phyloP scores from a whole-genome alignment of 2,113 vertebrate species.

The Serilophus lunatus region DNA sequence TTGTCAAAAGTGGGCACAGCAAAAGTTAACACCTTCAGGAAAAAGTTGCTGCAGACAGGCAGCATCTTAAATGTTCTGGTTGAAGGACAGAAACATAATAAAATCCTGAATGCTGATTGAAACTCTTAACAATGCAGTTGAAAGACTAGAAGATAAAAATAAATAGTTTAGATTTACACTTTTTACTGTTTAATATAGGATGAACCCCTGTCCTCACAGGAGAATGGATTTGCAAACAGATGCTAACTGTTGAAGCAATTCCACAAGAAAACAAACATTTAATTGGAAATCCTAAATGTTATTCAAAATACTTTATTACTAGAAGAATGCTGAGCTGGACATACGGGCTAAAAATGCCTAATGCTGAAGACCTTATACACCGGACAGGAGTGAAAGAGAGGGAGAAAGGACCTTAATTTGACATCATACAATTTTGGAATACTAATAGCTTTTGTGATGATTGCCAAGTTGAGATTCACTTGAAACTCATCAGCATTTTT shows the following conservation, averaged over 20 bases:
- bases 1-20: not conserved
- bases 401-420: not conserved
- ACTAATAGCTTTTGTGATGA: not conserved
- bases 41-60: not conserved
- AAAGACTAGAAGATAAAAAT: not conserved
- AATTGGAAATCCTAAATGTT: not conserved
- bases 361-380: not conserved
- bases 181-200: not conserved
- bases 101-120: not conserved
- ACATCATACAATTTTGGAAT: not conserved
- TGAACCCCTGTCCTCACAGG: not conserved
- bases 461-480: not conserved
- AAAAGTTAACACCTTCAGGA: not conserved
- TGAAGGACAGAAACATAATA: conserved; percentile 17
- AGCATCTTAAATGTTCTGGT: not conserved
- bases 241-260: not conserved
- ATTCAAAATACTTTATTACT: not conserved
- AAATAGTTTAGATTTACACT: not conserved
- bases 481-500: conserved; percentile 32
- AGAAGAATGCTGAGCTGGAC: not conserved
- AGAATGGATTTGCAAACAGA: not conserved
- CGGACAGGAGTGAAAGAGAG: not conserved
- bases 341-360: not conserved
- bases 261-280: not conserved
- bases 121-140: not conserved